Evolutionary conservation across 2,888 invertebrate genomes (phyloP).

Genomic region (Helobdella robusta): DNA sequence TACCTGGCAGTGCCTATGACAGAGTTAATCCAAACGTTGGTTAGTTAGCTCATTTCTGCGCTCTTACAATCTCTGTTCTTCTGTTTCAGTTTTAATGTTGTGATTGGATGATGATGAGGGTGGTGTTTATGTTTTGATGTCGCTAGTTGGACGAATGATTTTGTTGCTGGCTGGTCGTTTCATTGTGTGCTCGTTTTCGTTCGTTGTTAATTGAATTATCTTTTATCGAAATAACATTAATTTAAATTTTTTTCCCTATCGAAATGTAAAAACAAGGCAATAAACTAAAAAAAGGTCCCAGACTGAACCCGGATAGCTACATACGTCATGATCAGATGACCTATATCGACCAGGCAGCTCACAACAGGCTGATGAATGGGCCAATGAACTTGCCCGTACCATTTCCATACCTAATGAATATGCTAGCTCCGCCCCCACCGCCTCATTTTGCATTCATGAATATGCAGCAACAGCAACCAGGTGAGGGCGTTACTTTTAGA

Average conservation of each 20-base stretch:
- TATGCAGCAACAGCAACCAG: too few relatives aligned
- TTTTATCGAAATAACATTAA: too few relatives aligned
- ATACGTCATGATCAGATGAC: constrained; percentile 73
- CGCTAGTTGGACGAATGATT: neutral
- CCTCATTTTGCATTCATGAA: too few relatives aligned
- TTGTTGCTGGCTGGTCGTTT: neutral
- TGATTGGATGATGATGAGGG: too few relatives aligned
- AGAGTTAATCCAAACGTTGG: constrained; percentile 51
- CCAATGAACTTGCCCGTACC: constrained; percentile 72
- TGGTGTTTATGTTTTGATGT: neutral
- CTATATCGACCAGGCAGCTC: constrained; percentile 72
- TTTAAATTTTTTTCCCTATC: neutral
- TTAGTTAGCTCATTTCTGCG: neutral
- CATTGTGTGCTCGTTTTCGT: neutral
- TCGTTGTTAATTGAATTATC: neutral
- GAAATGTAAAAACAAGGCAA: neutral
- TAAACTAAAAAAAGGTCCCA: constrained; percentile 25
- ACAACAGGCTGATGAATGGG: constrained; percentile 57
- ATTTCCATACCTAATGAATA: constrained; percentile 86
- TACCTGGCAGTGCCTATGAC: constrained; percentile 86
- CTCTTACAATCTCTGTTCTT: too few relatives aligned
- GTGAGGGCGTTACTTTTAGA: too few relatives aligned
- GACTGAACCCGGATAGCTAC: constrained; percentile 35
- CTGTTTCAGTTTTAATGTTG: too few relatives aligned
- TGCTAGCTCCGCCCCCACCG: constrained; percentile 31